These are phyloP conservation scores for Leucophenga montana DNA, from an alignment of 2,888 invertebrate species.

Conservation along the genomic window DNA sequence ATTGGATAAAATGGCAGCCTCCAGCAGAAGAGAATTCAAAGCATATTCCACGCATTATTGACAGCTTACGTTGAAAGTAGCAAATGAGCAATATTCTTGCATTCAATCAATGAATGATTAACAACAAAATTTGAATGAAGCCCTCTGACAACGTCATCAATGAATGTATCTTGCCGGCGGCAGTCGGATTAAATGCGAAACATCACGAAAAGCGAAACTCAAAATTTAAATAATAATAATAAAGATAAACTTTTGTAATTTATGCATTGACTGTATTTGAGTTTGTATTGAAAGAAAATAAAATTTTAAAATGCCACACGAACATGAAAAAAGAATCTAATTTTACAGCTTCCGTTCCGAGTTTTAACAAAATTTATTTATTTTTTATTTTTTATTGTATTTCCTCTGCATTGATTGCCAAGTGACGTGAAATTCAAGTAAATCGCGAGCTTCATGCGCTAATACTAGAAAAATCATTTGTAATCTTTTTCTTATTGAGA, in stretches of 20 bases:
- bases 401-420: slow-evolving; percentile 56
- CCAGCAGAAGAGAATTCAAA: slow-evolving; percentile 35
- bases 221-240: slow-evolving; percentile 72
- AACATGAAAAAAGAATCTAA: slow-evolving; percentile 40
- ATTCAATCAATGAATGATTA: slow-evolving; percentile 50
- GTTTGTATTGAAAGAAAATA: no score
- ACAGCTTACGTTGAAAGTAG: slow-evolving; percentile 54
- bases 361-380: no score
- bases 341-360: slow-evolving; percentile 55
- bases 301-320: slow-evolving; percentile 21
- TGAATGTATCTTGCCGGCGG: neutral
- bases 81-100: slow-evolving; percentile 53
- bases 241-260: slow-evolving; percentile 61
- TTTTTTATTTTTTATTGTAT: neutral
- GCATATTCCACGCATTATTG: slow-evolving; percentile 64
- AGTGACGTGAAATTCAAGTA: slow-evolving; percentile 28
- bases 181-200: slow-evolving; percentile 34
- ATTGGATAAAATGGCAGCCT: slow-evolving; percentile 20
- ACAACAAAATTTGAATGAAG: slow-evolving; percentile 24
- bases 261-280: slow-evolving; percentile 56
- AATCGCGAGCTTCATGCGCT: slow-evolving; percentile 46
- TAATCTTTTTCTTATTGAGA: slow-evolving; percentile 42
- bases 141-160: slow-evolving; percentile 19
- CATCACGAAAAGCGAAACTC: slow-evolving; percentile 19
- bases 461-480: slow-evolving; percentile 55